A percentile compares a stretch with the other conserved stretches of the same genome.
Evolutionary conservation across 2,113 vertebrate genomes (phyloP).

Genomic region (Lota lota): DNA sequence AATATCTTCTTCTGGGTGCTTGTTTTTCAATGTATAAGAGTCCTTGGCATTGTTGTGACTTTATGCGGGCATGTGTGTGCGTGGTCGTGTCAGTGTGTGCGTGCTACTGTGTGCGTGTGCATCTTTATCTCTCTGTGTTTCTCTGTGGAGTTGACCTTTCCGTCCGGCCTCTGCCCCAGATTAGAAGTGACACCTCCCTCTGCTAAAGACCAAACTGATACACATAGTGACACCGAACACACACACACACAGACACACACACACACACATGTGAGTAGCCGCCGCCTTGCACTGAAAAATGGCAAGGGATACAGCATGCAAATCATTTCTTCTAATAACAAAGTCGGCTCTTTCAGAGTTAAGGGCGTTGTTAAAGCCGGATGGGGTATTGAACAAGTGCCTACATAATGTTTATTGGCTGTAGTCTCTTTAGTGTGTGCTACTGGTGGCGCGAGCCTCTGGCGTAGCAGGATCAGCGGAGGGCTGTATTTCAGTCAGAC

Average conservation of each 20-base stretch:
- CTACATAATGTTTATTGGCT: too few species aligned
- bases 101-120: slow-evolving; percentile 26
- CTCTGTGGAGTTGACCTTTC: slow-evolving; percentile 67
- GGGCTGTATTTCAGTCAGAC: slow-evolving; percentile 22
- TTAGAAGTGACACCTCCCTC: slow-evolving; percentile 71
- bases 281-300: slow-evolving; percentile 11
- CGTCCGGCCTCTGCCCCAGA: slow-evolving; percentile 64
- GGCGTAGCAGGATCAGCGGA: not conserved
- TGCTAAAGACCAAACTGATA: slow-evolving; percentile 65
- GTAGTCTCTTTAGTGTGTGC: too few species aligned
- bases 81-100: slow-evolving; percentile 18
- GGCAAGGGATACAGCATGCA: not conserved
- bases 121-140: slow-evolving; percentile 45
- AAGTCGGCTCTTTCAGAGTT: not conserved
- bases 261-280: not conserved
- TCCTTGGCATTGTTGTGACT: slow-evolving; percentile 20
- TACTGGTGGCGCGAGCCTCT: too few species aligned
- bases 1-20: slow-evolving; percentile 60
- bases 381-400: too few species aligned
- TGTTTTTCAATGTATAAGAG: slow-evolving; percentile 36
- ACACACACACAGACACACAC: slow-evolving; percentile 13
- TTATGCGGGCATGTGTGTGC: not conserved
- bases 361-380: too few species aligned
- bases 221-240: slow-evolving; percentile 45
- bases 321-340: not conserved